A percentile compares a stretch with the other conserved stretches of the same genome.
phyloP scores from a whole-genome alignment of 2,797 vertebrate genomes.

The Pseudotriccus pelzelni region DNA sequence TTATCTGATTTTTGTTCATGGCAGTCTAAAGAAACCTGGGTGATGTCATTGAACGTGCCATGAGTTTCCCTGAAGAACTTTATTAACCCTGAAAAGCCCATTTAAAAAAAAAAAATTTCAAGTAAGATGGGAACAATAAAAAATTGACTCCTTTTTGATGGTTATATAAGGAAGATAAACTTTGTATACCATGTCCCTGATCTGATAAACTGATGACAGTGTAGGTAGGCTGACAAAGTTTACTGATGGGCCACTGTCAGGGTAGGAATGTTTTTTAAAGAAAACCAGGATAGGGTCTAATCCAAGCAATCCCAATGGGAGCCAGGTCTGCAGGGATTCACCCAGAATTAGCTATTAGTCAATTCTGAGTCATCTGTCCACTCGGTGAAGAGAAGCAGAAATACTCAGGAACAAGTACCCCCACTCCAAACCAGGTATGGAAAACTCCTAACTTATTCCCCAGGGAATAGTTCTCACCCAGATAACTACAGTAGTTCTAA shows the following conservation, averaged over 20 bases:
- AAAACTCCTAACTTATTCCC: neutral
- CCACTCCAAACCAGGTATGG: neutral
- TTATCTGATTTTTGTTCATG: neutral
- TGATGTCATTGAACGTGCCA: neutral
- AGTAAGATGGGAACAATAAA: neutral
- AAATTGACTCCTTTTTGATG: fast-evolving
- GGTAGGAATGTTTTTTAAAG: neutral
- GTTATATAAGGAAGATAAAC: neutral
- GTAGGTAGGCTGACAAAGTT: neutral
- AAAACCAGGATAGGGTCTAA: neutral
- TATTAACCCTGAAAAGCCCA: neutral
- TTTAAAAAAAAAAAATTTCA: neutral
- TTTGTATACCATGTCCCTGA: neutral
- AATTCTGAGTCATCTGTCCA: neutral
- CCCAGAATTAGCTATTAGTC: neutral
- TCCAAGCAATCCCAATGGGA: neutral
- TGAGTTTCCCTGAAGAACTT: neutral
- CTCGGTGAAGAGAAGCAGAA: neutral
- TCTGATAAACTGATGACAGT: neutral
- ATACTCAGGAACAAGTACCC: neutral
- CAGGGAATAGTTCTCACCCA: neutral
- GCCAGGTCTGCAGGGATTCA: neutral
- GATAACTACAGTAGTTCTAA: neutral
- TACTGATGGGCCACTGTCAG: neutral
- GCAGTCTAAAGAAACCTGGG: neutral